phyloP scores from a whole-genome alignment of 92 coral and sea anemone species.

The Scolanthus callimorphus region DNA sequence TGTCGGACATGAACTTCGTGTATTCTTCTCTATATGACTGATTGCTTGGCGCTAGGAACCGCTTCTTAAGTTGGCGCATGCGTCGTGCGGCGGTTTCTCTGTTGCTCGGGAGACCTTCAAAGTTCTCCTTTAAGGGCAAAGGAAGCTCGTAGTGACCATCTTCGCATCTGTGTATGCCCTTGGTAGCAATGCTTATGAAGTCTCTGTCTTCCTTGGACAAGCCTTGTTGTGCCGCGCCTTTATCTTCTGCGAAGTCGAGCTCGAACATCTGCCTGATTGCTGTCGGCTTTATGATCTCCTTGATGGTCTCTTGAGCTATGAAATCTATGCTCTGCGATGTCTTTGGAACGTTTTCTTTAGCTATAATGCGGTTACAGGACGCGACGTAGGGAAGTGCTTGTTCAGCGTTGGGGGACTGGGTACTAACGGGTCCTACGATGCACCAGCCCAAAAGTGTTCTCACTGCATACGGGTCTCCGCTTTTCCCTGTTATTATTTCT shows the following conservation, averaged over 20 bases:
- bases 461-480: too few relatives aligned
- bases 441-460: too few relatives aligned
- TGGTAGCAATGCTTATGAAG: constrained; percentile 20
- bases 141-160: constrained; percentile 50
- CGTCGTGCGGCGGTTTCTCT: constrained; percentile 26
- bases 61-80: constrained; percentile 30
- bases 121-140: constrained; percentile 27
- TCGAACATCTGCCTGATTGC: too few relatives aligned
- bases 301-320: too few relatives aligned
- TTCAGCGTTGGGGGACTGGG: too few relatives aligned
- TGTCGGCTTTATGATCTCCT: too few relatives aligned
- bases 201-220: constrained; percentile 40
- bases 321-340: too few relatives aligned
- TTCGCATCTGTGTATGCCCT: constrained; percentile 34
- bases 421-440: too few relatives aligned
- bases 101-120: constrained; percentile 24
- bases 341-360: too few relatives aligned
- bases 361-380: too few relatives aligned
- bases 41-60: constrained; percentile 9
- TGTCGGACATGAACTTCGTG: constrained; percentile 33
- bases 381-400: too few relatives aligned
- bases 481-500: too few relatives aligned
- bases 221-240: constrained; percentile 7
- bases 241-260: constrained; percentile 40
- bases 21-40: constrained; percentile 44